Evolutionary conservation across 2,888 invertebrate genomes (phyloP).

Genomic region (Gastracanthus pulcherrimus): DNA sequence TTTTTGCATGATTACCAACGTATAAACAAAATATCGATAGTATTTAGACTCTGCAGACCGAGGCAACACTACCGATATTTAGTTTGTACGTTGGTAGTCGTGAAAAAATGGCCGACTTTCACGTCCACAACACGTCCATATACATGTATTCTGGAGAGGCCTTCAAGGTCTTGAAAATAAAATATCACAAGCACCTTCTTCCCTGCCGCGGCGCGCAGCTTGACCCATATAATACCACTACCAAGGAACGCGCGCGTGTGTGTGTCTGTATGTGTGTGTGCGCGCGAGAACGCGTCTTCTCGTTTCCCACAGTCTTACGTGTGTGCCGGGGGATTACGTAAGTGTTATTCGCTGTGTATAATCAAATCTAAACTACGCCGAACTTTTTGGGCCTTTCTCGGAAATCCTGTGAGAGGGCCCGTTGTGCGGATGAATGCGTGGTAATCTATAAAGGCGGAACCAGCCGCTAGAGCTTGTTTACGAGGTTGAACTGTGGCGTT

Average conservation of each 20-base stretch:
- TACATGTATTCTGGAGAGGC: no score
- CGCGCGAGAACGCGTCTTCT: conserved; percentile 43
- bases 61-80: no score
- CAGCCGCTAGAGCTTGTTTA: no score
- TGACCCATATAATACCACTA: conserved; percentile 65
- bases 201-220: conserved; percentile 58
- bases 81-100: no score
- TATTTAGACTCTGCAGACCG: no score
- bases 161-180: conserved; percentile 66
- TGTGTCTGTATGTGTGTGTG: conserved; percentile 48
- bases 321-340: conserved; percentile 43
- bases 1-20: no score
- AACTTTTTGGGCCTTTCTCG: conserved; percentile 49
- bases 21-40: no score
- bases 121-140: no score
- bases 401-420: conserved; percentile 15
- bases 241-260: background rate
- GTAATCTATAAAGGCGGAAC: no score
- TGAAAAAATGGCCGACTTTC: no score
- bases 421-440: no score
- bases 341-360: conserved; percentile 29
- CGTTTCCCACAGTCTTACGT: conserved; percentile 47
- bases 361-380: conserved; percentile 44
- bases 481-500: no score
- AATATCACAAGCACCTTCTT: conserved; percentile 42